Conservation (phyloP, 2,113 vertebrate genomes). For the Dascyllus trimaculatus region DNA sequence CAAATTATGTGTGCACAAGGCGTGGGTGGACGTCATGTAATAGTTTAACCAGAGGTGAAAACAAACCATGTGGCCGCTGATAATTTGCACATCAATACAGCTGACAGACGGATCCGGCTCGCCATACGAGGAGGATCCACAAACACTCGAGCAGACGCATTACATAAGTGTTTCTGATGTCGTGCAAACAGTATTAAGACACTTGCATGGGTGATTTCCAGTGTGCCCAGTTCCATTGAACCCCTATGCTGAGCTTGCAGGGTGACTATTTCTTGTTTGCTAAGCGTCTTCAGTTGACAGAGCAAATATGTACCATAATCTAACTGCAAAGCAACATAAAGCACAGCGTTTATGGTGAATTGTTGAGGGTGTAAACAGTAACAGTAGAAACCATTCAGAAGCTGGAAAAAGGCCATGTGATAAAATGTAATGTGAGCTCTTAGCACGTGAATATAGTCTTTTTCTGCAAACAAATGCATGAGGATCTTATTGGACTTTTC, state of each 20-base stretch:
- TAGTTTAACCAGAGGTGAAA: conserved; percentile 17
- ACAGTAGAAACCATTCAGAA: too few relatives aligned
- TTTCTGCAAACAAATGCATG: too few relatives aligned
- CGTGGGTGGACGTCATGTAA: not conserved
- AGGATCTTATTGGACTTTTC: not conserved
- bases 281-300: conserved; percentile 48
- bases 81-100: not conserved
- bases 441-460: too few relatives aligned
- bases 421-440: too few relatives aligned
- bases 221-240: conserved; percentile 25
- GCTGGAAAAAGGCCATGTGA: too few relatives aligned
- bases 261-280: conserved; percentile 38
- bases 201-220: conserved; percentile 4
- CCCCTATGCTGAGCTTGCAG: conserved; percentile 42
- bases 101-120: not conserved
- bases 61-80: not conserved
- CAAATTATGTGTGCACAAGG: not conserved
- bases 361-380: not conserved
- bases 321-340: conserved; percentile 12
- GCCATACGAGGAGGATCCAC: not conserved
- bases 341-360: not conserved
- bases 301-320: conserved; percentile 40
- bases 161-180: conserved; percentile 35
- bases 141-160: conserved; percentile 18
- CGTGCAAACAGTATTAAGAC: conserved; percentile 32